Base-by-base conservation (phyloP, 1,140 invertebrate genomes). In the Drosophila ironensis region DNA sequence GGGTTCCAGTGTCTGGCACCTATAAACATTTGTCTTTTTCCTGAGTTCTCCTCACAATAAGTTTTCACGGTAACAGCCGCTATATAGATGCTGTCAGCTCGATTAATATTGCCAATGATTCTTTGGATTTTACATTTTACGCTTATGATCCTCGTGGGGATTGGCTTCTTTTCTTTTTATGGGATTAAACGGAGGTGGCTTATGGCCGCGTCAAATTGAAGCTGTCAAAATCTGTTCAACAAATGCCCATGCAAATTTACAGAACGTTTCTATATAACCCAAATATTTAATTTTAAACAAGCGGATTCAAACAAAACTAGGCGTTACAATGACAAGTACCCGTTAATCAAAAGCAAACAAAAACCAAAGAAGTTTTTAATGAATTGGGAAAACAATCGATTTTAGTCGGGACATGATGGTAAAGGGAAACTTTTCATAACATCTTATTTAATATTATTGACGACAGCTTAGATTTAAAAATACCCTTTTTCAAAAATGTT, bases 71-170 rank as follows among this genome's bases (percentile, higher is more conserved):
- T 19, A 11, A 25, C 44, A 16, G 14, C 44, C 33, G 14, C 11
- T 4, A 37, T 17, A n/a, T 5, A 19, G 20, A 28, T 40, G 28
- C 33, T 63, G 41, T 63, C 56, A 63, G 37, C 22, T 61, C 59
- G 59, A 63, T 63, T 63, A 63, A 63, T 63, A 63, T 63, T 9
- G 56, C 56, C 60, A 28, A 63, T 63, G 28, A 47, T 48, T 24
- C 30, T 30, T 33, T 33, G 28, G 11, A 33, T 59, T 28, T 27
- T 46, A 47, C 28, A 37, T 37, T 60, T 59, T 37, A 48, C 44
- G 56, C 42, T 41, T n/a, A n/a, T n/a, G n/a, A n/a, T n/a, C n/a
- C 20, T 22, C 20, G 20, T 2, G 20, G 20, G 57, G 11, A 4
- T 24, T 33, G 35, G 25, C 1, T 53, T 30, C 7, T 59, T 59